Base-by-base conservation (phyloP, 2,888 invertebrate species). In the Orthosia incerta region DNA sequence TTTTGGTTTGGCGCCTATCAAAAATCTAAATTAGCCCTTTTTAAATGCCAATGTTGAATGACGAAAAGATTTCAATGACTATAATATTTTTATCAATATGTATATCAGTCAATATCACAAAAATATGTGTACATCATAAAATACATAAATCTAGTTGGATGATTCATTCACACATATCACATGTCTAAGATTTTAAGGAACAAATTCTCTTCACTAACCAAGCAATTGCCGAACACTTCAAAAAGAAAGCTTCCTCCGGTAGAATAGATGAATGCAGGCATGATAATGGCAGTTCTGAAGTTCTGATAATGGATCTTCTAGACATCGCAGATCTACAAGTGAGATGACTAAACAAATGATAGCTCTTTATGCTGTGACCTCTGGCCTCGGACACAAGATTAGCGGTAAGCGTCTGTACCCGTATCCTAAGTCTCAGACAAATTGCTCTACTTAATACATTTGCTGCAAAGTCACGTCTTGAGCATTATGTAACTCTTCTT, bases 301-400 rank as follows among this genome's bases (percentile, higher is more conserved):
- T 12, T 23, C 16, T 15, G 26, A 31, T 60, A n/a, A 31, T 61
- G 46, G 16, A 57, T 65, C 39, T n/a, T 51, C 56, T 60, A 76
- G 57, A 65, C 56, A 18, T 60, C 18, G 63, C 31, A 48, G 50
- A 69, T 81, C 71, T 81, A 53, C 46, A 71, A 71, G 59, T 39
- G 59, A 56, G 55, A 80, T 73, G 60, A 67, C 63, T 80, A 61
- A 77, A 67, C 57, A 70, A 67, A 83, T 74, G 68, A 63, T 65
- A 81, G 71, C 74, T 66, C 74, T 69, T 71, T 77, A 67, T 82
- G 55, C 51, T 74, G 20, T 81, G 82, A 83, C 82, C 85, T 82
- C 57, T 82, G 63, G 18, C 69, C 71, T 61, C 69, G 84, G 62
- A 81, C 64, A 55, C 31, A 48, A 69, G 76, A 82, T 77, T 81